These are phyloP conservation scores for Heliconius himera DNA, from an alignment of 1,140 invertebrate species.

Conservation along the genomic window DNA sequence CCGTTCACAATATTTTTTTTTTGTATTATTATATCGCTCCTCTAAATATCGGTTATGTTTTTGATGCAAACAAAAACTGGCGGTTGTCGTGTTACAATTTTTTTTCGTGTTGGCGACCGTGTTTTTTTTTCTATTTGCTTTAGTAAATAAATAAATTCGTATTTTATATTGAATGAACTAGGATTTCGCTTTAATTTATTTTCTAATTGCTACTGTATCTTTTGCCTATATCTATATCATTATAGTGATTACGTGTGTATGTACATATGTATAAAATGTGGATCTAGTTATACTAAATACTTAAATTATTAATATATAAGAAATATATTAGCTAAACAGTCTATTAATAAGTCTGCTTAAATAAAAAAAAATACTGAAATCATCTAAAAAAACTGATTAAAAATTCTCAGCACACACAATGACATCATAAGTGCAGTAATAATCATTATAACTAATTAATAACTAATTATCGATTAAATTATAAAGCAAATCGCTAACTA, in stretches of 20 bases:
- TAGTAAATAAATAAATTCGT: not conserved
- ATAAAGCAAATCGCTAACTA: slow-evolving; percentile 33
- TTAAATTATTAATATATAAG: not conserved
- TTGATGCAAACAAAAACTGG: slow-evolving; percentile 27
- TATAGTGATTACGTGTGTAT: not conserved
- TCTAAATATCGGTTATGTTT: slow-evolving; percentile 35
- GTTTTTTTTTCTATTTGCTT: not conserved
- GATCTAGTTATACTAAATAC: not conserved
- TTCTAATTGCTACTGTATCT: not conserved
- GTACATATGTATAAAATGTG: too few species aligned
- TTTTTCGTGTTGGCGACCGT: slow-evolving; percentile 2
- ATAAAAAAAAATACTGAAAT: not conserved
- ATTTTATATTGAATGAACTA: not conserved
- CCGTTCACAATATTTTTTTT: slow-evolving; percentile 30
- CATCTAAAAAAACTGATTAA: not conserved
- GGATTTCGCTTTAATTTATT: not conserved
- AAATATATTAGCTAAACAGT: not conserved
- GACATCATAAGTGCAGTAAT: slow-evolving; percentile 9
- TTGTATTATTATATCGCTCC: slow-evolving; percentile 28
- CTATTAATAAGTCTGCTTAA: not conserved
- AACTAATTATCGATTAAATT: slow-evolving; percentile 3
- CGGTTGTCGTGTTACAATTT: slow-evolving; percentile 3
- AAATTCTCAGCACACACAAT: not conserved
- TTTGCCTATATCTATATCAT: not conserved
- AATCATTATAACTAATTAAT: not conserved